A percentile compares a stretch with the other conserved stretches of the same genome.
phyloP scores from a whole-genome alignment of 2,113 vertebrate genomes.

The Leiothrix lutea region DNA sequence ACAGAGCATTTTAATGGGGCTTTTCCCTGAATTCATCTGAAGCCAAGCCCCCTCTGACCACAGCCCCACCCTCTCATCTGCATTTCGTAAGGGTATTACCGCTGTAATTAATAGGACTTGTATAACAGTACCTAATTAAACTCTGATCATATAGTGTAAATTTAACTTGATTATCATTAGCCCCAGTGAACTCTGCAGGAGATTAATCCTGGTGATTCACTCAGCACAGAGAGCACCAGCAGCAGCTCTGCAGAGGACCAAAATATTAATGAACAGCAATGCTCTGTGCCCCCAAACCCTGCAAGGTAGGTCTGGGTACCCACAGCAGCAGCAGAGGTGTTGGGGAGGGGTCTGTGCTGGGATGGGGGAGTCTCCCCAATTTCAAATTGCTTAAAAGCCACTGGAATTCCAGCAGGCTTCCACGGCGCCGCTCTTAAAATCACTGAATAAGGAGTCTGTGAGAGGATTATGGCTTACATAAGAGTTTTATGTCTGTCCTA shows the following conservation, averaged over 20 bases:
- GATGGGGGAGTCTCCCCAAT: neutral
- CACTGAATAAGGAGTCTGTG: constrained; percentile 37
- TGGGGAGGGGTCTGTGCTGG: fast-evolving
- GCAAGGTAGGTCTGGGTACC: neutral
- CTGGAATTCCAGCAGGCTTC: neutral
- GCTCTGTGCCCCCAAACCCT: neutral
- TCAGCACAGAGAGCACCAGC: constrained; percentile 6
- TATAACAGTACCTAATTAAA: constrained; percentile 69
- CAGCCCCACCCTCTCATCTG: constrained; percentile 3
- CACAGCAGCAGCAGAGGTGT: fast-evolving
- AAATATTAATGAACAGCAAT: neutral
- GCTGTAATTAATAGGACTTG: constrained; percentile 66
- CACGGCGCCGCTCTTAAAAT: neutral
- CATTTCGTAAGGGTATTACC: constrained; percentile 52
- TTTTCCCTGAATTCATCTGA: neutral
- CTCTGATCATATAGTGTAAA: constrained; percentile 55
- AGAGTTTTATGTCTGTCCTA: constrained; percentile 48
- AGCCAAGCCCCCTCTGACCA: neutral
- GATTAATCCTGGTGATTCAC: constrained; percentile 59
- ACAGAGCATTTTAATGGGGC: neutral
- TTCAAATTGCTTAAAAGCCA: neutral
- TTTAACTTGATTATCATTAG: constrained; percentile 68
- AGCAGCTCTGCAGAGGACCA: neutral
- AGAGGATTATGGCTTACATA: constrained; percentile 53
- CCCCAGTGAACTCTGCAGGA: constrained; percentile 49